phyloP scores from a whole-genome alignment of 2,888 invertebrate species.

The Sarcophaga variegata region DNA sequence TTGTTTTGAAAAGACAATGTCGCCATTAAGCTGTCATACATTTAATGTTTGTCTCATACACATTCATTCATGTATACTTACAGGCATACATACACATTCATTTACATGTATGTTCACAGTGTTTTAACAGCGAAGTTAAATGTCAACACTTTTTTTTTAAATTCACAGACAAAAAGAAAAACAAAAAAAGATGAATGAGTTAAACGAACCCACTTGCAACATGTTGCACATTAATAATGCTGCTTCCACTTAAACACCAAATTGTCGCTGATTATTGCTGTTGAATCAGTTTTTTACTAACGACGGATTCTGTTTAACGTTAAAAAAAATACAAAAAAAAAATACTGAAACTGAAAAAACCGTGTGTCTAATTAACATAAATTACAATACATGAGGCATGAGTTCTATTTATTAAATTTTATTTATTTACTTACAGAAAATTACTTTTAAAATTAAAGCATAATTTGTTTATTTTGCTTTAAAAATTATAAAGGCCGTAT shows the following conservation, averaged over 20 bases:
- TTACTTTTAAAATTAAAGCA: too few relatives aligned
- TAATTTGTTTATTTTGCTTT: too few relatives aligned
- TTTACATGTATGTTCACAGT: too few relatives aligned
- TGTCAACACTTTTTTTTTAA: constrained; percentile 45
- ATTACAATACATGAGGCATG: neutral
- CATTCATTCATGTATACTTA: too few relatives aligned
- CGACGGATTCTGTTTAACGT: neutral
- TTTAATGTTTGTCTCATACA: neutral
- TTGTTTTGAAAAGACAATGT: constrained; percentile 18
- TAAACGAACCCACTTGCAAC: neutral
- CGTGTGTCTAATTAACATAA: neutral
- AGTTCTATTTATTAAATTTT: neutral
- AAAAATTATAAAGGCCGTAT: too few relatives aligned
- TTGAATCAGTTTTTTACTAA: neutral
- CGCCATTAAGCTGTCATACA: constrained; percentile 7
- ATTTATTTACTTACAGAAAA: neutral
- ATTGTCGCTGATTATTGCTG: neutral
- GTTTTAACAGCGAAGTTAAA: neutral
- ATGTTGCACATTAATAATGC: neutral
- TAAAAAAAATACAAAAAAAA: too few relatives aligned
- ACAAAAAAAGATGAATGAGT: neutral
- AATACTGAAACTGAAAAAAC: too few relatives aligned
- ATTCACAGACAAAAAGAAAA: too few relatives aligned
- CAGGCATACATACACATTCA: too few relatives aligned
- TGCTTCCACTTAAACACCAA: neutral